phyloP scores from a whole-genome alignment of 2,888 invertebrate species.

The Amphipyra berbera region DNA sequence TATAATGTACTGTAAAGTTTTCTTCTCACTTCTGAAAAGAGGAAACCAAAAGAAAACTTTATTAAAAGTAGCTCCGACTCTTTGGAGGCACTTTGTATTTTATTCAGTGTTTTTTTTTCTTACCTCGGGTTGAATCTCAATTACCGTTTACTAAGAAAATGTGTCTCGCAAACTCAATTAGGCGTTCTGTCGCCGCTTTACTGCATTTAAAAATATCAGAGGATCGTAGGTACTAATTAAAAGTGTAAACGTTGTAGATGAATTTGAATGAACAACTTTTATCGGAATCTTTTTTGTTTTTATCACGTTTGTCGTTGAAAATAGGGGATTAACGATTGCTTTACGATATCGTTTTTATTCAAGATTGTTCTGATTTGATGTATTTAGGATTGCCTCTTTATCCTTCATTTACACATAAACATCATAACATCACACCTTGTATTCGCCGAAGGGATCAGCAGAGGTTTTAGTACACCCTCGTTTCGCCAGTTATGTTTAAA shows the following conservation, averaged over 20 bases:
- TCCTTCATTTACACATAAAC: too few relatives aligned
- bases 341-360: too few relatives aligned
- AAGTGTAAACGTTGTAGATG: constrained; percentile 33
- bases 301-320: not conserved
- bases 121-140: constrained; percentile 53
- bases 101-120: constrained; percentile 53
- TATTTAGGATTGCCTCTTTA: too few relatives aligned
- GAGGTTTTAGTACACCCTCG: too few relatives aligned
- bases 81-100: constrained; percentile 49
- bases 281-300: constrained; percentile 8
- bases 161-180: constrained; percentile 60
- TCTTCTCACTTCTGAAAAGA: constrained; percentile 29
- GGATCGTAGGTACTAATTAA: constrained; percentile 39
- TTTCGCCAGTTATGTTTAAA: too few relatives aligned
- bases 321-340: constrained; percentile 10
- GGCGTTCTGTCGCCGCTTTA: constrained; percentile 34
- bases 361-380: too few relatives aligned
- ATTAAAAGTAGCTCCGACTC: constrained; percentile 49
- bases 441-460: too few relatives aligned
- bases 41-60: constrained; percentile 52
- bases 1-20: constrained; percentile 22
- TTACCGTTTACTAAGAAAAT: constrained; percentile 58
- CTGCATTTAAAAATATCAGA: constrained; percentile 43
- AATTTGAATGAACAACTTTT: constrained; percentile 30
- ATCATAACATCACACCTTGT: too few relatives aligned